Evolutionary conservation across 2,113 vertebrate genomes (phyloP), one percentile per base, ranked within the genome.

Genomic region (Phyllopteryx taeniolatus): DNA sequence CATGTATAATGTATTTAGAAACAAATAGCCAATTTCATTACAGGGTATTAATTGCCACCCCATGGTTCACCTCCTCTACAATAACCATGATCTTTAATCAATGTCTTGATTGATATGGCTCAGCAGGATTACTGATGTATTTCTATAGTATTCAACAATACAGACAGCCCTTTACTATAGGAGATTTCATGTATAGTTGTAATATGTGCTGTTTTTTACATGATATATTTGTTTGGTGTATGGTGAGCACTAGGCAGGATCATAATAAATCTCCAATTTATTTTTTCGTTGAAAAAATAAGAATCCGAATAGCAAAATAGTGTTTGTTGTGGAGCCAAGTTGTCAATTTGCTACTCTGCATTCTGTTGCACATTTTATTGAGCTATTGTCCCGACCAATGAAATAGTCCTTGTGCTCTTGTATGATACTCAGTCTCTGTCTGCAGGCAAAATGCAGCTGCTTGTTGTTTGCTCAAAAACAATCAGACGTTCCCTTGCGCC

Each of bases 331-430:
- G 31, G 59, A 35, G 14, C 31, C 31, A 61, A 15, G 7, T 14
- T 61, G 27, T 35, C 7, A 61, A 61, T 61, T 35, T 35, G 8
- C 20, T 56, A 10, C 53, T 51, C 53, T 56, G 53, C 53, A 56
- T 56, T 56, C 53, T n/a, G 86, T 82, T 79, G 75, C 72, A 61
- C 78, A 68, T 35, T 86, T 85, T 81, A 87, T 79, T 73, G 73
- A 79, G 70, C 78, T 73, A 79, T 84, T 81, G 79, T 76, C 73
- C 46, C 15, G 5, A 22, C 8, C n/a, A 46, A 66, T 65, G 42
- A 46, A 65, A 13, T n/a, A 8, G 22, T 66, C n/a, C 65, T 65
- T 15, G 67, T 47, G 33, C 76, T 56, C 65, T 74, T 81, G 71
- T 70, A 68, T 81, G 56, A 74, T 56, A 75, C 73, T 78, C 46